A percentile compares a stretch with the other conserved stretches of the same genome.
These are phyloP conservation scores for Chionomys nivalis DNA, from an alignment of 2,113 vertebrate species.

Conservation along the genomic window DNA sequence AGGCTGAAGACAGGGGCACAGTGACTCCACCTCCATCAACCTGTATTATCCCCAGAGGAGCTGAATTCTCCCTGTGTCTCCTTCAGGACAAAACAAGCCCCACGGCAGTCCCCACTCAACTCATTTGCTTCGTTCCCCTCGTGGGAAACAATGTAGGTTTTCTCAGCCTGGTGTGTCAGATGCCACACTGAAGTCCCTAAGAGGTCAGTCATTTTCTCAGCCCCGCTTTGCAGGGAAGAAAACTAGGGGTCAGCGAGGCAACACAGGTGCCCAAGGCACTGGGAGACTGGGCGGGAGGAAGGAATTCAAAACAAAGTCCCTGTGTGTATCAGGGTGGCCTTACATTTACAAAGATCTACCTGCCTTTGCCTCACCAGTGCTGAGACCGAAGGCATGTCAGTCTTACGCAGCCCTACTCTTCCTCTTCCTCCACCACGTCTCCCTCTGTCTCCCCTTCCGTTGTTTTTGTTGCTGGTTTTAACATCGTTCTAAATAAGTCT, in stretches of 20 bases:
- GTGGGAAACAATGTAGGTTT: not conserved
- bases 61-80: not conserved
- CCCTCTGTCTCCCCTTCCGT: no score
- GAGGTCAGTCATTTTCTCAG: not conserved
- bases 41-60: not conserved
- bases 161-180: accelerated
- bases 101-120: not conserved
- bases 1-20: accelerated
- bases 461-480: not conserved
- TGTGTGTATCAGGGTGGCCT: not conserved
- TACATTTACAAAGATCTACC: not conserved
- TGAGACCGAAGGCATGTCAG: accelerated
- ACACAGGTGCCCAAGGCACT: not conserved
- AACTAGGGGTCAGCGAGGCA: not conserved
- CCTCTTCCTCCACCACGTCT: no score
- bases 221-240: not conserved
- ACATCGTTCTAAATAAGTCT: not conserved
- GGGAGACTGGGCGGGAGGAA: not conserved
- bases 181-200: accelerated
- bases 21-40: not conserved
- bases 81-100: not conserved
- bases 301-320: not conserved
- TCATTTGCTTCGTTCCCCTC: accelerated
- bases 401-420: not conserved
- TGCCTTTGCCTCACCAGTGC: not conserved